Evolutionary conservation across 2,113 vertebrate species (phyloP), one percentile per base, ranked within the genome.

Genomic region (mouse (Mus musculus)): DNA sequence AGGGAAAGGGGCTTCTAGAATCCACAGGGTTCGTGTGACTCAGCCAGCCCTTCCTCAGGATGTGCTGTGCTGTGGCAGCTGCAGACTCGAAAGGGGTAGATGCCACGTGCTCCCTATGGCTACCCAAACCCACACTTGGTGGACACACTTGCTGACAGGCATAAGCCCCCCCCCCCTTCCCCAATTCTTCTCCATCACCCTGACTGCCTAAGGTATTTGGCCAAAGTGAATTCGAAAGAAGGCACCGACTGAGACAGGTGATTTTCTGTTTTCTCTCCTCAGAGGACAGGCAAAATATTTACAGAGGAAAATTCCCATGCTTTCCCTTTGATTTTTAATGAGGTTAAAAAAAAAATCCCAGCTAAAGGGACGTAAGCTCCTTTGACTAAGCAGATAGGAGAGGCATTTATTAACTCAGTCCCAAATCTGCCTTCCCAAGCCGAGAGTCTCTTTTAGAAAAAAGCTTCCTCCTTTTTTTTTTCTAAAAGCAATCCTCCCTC

Each of bases 1-100:
- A 80, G 19, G 97, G 96, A 97, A 98, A 97, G 98, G 33, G 42
- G 95, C 93, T 91, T 90, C 89, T 97, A 85, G 97, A 93, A 85
- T 91, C 93, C 4, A 3, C 77, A 96, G 97, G 59, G 17, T 22
- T 17, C 17, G 12, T n/a, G 36, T 3, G 33, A 72, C 36, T 72
- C 69, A 30, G 59, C 12, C 59, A 36, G 59, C 14, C 14, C 39
- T 95, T 88, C 88, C 92, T 67, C 26, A 7, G 0, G 0, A 28
- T 2, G 72, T 17, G 3, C 30, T 56, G 52, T 24, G 6, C 14
- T 13, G 54, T 19, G 80, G 76, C 90, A 13, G 69, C n/a, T 16
- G 0, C 19, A 28, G 49, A 14, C 33, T 14, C 0, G 13, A 24
- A 11, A 14, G 36, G 16, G 54, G 46, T 36, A 42, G 39, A n/a